Evolutionary conservation across 2,888 invertebrate genomes (phyloP), one percentile per base, ranked within the genome.

Genomic region (Cryptops parisi): DNA sequence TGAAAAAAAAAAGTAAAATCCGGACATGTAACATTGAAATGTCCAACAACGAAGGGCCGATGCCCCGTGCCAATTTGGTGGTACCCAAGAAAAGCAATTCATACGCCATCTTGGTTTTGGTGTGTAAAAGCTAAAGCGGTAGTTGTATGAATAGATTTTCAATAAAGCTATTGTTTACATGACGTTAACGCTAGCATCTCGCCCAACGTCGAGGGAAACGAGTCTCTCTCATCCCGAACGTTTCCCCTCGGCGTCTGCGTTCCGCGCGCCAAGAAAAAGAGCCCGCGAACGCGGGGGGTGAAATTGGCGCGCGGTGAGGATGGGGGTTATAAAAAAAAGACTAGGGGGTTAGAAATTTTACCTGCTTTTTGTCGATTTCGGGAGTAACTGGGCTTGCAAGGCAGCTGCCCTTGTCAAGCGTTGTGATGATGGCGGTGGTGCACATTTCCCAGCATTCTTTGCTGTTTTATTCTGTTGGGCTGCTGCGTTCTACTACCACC

Each of bases 161-260:
- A 41, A 41, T 41, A 41, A 41, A 19, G 43, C 43, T 41, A 41
- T 41, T 41, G 43, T 41, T 41, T 41, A 41, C 43, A 41, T 41
- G 9, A 6, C n/a, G 19, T 12, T 19, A 41, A 41, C 12, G n/a
- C 43, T 6, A 12, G 6, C 17, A 6, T 19, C 17, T 12, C 43
- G 17, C 6, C 6, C 5, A 12, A 9, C 9, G 17, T 19, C 17
- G 43, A 9, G 12, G 43, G 15, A 12, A 12, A 5, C 43, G 43
- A 9, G 6, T 6, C 43, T 17, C 9, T 41, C 5, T 41, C 43
- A 5, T n/a, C 12, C 6, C 43, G n/a, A 6, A 19, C 6, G 17
- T 6, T 12, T n/a, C 43, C 9, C 43, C 15, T n/a, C 43, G 9
- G 19, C n/a, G n/a, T n/a, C n/a, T n/a, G n/a, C n/a, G n/a, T n/a